phyloP scores from a whole-genome alignment of 2,888 invertebrate genomes.

The Cataglyphis altisquamis region DNA sequence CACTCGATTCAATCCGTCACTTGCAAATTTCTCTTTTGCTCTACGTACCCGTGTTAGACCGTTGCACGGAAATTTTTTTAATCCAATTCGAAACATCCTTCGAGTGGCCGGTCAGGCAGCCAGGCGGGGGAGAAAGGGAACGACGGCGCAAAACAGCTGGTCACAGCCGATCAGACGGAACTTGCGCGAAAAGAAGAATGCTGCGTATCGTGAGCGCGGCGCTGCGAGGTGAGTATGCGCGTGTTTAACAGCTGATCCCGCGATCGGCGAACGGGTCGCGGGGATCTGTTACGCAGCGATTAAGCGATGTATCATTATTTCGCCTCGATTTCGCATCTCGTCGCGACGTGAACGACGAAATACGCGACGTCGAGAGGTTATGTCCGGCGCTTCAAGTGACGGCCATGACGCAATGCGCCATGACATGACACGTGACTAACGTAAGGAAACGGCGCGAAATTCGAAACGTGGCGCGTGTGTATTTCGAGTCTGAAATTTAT shows the following conservation, averaged over 20 bases:
- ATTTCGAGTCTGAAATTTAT: no score
- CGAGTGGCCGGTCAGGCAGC: slow-evolving; percentile 82
- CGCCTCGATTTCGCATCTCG: slow-evolving; percentile 22
- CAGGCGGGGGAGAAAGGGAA: slow-evolving; percentile 79
- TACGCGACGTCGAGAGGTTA: slow-evolving; percentile 62
- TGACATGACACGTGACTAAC: slow-evolving; percentile 23
- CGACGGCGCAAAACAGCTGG: slow-evolving; percentile 83
- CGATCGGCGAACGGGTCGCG: slow-evolving; percentile 45
- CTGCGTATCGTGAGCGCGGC: slow-evolving; percentile 77
- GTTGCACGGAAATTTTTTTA: slow-evolving; percentile 86
- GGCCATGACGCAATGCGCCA: slow-evolving; percentile 57
- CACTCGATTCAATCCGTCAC: background rate
- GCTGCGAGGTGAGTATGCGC: slow-evolving; percentile 73
- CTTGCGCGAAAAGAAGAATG: slow-evolving; percentile 79
- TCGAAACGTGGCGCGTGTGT: slow-evolving; percentile 52
- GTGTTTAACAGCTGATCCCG: background rate
- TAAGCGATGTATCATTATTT: slow-evolving; percentile 49
- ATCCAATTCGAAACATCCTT: slow-evolving; percentile 86
- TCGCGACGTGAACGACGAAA: background rate
- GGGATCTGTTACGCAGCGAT: slow-evolving; percentile 14
- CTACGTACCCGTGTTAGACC: slow-evolving; percentile 84
- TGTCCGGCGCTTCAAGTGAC: background rate
- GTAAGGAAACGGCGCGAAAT: slow-evolving; percentile 69
- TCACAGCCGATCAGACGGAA: slow-evolving; percentile 62
- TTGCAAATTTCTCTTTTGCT: slow-evolving; percentile 21